These are phyloP conservation scores for Lerema accius DNA, from an alignment of 1,140 invertebrate species.

Conservation along the genomic window DNA sequence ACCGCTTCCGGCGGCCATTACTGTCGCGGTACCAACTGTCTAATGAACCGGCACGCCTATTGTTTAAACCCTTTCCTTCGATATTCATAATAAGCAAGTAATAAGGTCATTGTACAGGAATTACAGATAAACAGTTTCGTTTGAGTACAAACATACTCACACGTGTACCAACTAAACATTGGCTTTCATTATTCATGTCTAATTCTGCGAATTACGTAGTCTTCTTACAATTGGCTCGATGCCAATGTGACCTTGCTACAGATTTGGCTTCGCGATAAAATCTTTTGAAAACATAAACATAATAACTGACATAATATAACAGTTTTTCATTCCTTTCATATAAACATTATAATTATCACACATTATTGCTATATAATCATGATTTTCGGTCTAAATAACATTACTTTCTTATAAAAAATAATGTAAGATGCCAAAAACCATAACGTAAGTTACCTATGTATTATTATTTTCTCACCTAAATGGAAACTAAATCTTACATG, in stretches of 20 bases:
- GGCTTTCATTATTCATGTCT: constrained; percentile 28
- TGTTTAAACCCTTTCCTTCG: constrained; percentile 64
- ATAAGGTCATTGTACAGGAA: constrained; percentile 62
- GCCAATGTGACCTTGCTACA: constrained; percentile 51
- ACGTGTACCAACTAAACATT: constrained; percentile 20
- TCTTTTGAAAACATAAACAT: no score
- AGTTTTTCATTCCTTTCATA: no score
- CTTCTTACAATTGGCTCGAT: constrained; percentile 44
- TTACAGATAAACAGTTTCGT: constrained; percentile 30
- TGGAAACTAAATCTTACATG: no score
- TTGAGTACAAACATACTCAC: neutral
- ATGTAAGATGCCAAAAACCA: no score
- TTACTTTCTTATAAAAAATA: no score
- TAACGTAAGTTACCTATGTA: no score
- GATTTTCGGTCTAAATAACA: no score
- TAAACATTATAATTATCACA: no score
- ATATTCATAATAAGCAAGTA: constrained; percentile 49
- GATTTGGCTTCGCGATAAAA: constrained; percentile 33
- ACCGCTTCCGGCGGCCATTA: constrained; percentile 66
- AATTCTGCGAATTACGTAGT: constrained; percentile 45
- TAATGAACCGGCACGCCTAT: constrained; percentile 71
- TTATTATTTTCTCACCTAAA: no score
- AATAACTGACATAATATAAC: no score
- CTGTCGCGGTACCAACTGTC: constrained; percentile 54
- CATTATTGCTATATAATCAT: no score